Conservation (phyloP, 2,888 invertebrate species). For the Octonoba sinensis region DNA sequence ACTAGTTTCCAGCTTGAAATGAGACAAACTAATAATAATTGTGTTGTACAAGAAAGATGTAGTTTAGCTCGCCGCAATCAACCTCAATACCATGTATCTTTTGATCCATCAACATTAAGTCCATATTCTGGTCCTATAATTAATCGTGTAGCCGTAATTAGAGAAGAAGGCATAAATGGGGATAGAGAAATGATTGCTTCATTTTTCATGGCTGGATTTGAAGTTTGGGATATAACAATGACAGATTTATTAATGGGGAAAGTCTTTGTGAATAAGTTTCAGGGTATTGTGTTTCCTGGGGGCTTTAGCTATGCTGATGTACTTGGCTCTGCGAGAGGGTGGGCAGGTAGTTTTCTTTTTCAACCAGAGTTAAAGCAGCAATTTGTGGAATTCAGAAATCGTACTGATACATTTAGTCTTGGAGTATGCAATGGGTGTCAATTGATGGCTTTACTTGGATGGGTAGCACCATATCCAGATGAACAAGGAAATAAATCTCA, state of each 20-base stretch:
- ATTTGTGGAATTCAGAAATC: conserved; percentile 81
- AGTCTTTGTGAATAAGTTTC: conserved; percentile 84
- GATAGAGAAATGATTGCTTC: conserved; percentile 96
- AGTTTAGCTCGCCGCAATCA: conserved; percentile 79
- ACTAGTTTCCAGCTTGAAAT: conserved; percentile 92
- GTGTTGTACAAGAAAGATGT: conserved; percentile 84
- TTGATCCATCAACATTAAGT: conserved; percentile 69
- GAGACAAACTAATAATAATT: conserved; percentile 84
- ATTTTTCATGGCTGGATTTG: conserved; percentile 84
- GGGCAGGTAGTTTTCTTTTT: conserved; percentile 88
- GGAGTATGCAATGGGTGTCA: conserved; percentile 99
- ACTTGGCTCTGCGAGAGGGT: conserved; percentile 94
- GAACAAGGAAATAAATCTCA: conserved; percentile 40
- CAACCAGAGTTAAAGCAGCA: conserved; percentile 82
- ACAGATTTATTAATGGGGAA: conserved; percentile 83
- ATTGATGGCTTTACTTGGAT: conserved; percentile 92
- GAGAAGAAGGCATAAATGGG: conserved; percentile 97
- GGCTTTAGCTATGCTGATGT: conserved; percentile 99
- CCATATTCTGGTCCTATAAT: conserved; percentile 68
- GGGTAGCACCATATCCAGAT: conserved; percentile 76
- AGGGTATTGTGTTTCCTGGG: conserved; percentile 93
- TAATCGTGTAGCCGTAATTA: conserved; percentile 85
- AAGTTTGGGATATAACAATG: conserved; percentile 95
- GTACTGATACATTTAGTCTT: conserved; percentile 88
- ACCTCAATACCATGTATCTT: conserved; percentile 81